A percentile compares a stretch with the other conserved stretches of the same genome.
Conservation (phyloP, 1,140 invertebrate genomes). For the Drosophila mauritiana region DNA sequence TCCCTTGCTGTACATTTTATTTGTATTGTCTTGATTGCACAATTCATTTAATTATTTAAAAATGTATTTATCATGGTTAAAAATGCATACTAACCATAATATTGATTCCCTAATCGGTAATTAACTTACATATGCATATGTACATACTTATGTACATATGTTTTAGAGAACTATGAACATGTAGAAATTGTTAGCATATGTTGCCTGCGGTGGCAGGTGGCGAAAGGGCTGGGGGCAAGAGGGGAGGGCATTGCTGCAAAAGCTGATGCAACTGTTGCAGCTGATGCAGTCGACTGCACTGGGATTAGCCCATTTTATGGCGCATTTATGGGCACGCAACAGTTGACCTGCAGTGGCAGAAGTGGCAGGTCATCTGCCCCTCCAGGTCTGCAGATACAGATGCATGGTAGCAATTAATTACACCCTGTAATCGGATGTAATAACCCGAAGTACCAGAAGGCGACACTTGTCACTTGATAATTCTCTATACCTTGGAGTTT, state of each 20-base stretch:
- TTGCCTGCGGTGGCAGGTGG: slow-evolving; percentile 10
- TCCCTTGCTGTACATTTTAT: not conserved
- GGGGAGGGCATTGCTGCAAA: slow-evolving; percentile 37
- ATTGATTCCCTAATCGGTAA: not conserved
- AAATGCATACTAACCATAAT: too few relatives aligned
- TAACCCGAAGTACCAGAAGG: not conserved
- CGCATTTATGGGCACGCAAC: slow-evolving; percentile 71
- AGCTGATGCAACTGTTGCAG: slow-evolving; percentile 71
- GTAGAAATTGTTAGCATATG: slow-evolving; percentile 5
- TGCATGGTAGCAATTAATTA: not conserved
- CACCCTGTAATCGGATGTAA: not conserved
- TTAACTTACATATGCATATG: not conserved
- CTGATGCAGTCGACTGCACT: slow-evolving; percentile 26
- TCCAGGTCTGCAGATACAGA: not conserved
- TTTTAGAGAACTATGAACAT: not conserved
- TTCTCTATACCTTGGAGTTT: too few relatives aligned
- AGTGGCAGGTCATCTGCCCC: slow-evolving; percentile 15
- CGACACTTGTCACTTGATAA: not conserved
- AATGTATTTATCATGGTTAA: too few relatives aligned
- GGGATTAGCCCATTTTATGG: slow-evolving; percentile 67
- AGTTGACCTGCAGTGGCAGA: slow-evolving; percentile 22
- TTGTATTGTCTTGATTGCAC: not conserved
- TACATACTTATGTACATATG: not conserved
- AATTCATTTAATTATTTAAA: not conserved
- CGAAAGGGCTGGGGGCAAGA: not conserved